Evolutionary conservation across 1,140 invertebrate genomes (phyloP).

Genomic region (Proctacanthus coquilletti): DNA sequence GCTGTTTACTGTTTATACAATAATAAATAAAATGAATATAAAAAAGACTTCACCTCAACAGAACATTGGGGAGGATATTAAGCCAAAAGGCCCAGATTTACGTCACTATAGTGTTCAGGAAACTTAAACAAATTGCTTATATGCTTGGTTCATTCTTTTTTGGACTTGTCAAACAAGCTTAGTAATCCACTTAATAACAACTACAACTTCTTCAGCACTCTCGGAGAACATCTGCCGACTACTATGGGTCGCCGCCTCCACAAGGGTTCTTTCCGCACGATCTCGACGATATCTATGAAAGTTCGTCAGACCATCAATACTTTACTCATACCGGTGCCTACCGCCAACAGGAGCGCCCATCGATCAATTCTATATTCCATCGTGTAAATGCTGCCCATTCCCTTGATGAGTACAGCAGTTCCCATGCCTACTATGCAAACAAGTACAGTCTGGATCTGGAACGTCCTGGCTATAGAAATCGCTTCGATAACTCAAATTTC

Average conservation of each 20-base stretch:
- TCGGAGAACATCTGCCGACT: slow-evolving; percentile 16
- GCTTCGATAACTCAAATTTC: slow-evolving; percentile 38
- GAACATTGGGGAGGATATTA: no score
- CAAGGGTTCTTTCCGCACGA: slow-evolving; percentile 24
- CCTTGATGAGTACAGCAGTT: slow-evolving; percentile 17
- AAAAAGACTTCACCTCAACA: no score
- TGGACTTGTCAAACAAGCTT: no score
- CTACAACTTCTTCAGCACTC: no score
- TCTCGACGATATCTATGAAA: slow-evolving; percentile 28
- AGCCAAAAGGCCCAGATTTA: no score
- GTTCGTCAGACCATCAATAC: slow-evolving; percentile 27
- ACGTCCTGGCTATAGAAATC: slow-evolving; percentile 13
- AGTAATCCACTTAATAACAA: no score
- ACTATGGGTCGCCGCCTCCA: slow-evolving; percentile 7
- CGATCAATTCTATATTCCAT: slow-evolving; percentile 26
- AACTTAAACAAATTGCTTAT: no score
- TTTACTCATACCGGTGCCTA: slow-evolving; percentile 26
- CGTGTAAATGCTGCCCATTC: slow-evolving; percentile 19
- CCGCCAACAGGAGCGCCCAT: slow-evolving; percentile 16
- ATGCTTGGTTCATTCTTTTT: no score
- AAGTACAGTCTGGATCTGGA: slow-evolving; percentile 13
- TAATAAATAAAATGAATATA: no score
- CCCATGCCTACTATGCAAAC: not conserved
- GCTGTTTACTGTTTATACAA: no score
- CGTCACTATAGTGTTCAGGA: no score